Conservation (phyloP, 2,113 vertebrate genomes). For the Onychorhynchus coronatus region DNA sequence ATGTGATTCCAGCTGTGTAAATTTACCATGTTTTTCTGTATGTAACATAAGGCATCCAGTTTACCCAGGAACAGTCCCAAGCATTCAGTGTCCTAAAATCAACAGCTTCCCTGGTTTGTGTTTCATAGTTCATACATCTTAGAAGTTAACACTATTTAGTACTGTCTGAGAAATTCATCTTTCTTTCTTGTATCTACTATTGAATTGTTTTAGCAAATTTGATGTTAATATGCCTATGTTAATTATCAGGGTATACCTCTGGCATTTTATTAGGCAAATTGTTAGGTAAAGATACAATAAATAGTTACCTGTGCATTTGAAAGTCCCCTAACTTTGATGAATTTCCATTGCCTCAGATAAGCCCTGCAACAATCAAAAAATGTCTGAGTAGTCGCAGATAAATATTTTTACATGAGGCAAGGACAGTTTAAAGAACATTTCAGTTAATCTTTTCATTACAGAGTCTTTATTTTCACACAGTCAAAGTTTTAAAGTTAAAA, state of each 20-base stretch:
- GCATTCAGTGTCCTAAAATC: neutral
- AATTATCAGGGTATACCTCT: neutral
- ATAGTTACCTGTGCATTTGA: neutral
- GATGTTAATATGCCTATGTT: neutral
- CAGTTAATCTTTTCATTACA: neutral
- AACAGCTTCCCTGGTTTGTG: neutral
- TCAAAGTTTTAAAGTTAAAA: neutral
- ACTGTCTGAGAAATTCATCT: neutral
- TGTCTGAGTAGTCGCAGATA: neutral
- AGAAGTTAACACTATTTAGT: neutral
- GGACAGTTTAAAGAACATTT: neutral
- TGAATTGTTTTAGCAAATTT: accelerated
- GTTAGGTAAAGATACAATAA: neutral
- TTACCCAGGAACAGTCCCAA: neutral
- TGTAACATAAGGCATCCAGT: neutral
- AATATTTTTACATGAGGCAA: neutral
- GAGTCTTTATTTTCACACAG: neutral
- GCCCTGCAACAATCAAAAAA: neutral
- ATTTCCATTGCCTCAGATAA: neutral
- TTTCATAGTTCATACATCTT: neutral
- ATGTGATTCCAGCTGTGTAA: neutral
- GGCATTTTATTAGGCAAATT: neutral
- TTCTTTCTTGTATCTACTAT: neutral
- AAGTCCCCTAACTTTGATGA: neutral
- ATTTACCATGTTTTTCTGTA: neutral